Evolutionary conservation across 1,140 invertebrate genomes (phyloP).

Genomic region (Oryctes rhinoceros): DNA sequence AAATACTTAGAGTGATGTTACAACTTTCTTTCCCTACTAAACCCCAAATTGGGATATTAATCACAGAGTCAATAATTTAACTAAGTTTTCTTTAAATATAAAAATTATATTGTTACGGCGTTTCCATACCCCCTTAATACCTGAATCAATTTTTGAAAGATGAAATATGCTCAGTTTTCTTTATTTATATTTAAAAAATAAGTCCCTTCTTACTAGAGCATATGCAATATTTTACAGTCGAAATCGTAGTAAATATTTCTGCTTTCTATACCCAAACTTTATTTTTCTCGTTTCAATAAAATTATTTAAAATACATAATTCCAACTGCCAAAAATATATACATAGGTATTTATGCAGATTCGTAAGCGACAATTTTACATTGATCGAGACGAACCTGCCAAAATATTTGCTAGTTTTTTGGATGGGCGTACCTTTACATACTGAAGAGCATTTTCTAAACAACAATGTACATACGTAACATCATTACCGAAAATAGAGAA

Average conservation of each 20-base stretch:
- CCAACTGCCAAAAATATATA: background rate
- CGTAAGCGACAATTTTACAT: too few relatives aligned
- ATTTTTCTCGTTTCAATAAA: background rate
- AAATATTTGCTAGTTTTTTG: too few relatives aligned
- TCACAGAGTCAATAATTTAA: background rate
- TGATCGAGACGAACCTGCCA: too few relatives aligned
- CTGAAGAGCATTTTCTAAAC: background rate
- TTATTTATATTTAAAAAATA: background rate
- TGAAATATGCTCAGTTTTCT: background rate
- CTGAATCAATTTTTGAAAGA: background rate
- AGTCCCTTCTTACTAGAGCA: background rate
- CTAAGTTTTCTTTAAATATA: background rate
- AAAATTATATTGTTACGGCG: background rate
- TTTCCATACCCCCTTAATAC: background rate
- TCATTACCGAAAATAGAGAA: slow-evolving; percentile 18
- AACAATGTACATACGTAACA: background rate
- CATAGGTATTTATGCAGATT: background rate
- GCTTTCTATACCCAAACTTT: background rate
- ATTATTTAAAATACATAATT: slow-evolving; percentile 8
- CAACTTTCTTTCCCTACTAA: too few relatives aligned
- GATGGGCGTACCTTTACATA: too few relatives aligned
- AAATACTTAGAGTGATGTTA: too few relatives aligned
- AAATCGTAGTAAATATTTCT: background rate
- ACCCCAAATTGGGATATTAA: too few relatives aligned
- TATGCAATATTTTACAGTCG: background rate